Evolutionary conservation across 2,113 vertebrate genomes (phyloP).

Genomic region (Rhizomys pruinosus): DNA sequence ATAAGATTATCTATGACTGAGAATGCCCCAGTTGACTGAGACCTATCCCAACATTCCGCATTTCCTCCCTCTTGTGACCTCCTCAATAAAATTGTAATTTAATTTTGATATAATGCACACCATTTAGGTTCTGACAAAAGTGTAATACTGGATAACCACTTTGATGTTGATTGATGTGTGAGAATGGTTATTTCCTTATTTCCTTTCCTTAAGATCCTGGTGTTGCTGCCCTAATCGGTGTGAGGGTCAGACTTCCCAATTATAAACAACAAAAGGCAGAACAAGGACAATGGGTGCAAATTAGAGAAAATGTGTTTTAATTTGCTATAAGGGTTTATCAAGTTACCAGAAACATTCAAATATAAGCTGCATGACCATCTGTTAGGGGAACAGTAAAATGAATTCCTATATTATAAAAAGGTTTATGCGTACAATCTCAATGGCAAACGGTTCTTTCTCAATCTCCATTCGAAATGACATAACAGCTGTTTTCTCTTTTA

Average conservation of each 20-base stretch:
- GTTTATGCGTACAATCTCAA: not conserved
- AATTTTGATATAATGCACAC: too few relatives aligned
- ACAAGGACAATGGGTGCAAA: not conserved
- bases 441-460: not conserved
- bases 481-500: not conserved
- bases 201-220: not conserved
- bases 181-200: not conserved
- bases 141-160: not conserved
- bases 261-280: not conserved
- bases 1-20: not conserved
- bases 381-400: not conserved
- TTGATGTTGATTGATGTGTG: not conserved
- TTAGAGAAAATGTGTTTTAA: not conserved
- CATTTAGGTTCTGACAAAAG: not conserved
- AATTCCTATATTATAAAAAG: not conserved
- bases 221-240: not conserved
- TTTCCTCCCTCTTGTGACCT: not conserved
- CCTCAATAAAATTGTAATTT: not conserved
- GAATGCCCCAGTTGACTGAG: not conserved
- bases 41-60: not conserved
- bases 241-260: not conserved
- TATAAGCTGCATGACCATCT: not conserved
- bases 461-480: not conserved
- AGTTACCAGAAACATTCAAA: constrained; percentile 5
- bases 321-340: not conserved